Base-by-base conservation (phyloP, 1,140 invertebrate species). In the Hyles vespertilio region DNA sequence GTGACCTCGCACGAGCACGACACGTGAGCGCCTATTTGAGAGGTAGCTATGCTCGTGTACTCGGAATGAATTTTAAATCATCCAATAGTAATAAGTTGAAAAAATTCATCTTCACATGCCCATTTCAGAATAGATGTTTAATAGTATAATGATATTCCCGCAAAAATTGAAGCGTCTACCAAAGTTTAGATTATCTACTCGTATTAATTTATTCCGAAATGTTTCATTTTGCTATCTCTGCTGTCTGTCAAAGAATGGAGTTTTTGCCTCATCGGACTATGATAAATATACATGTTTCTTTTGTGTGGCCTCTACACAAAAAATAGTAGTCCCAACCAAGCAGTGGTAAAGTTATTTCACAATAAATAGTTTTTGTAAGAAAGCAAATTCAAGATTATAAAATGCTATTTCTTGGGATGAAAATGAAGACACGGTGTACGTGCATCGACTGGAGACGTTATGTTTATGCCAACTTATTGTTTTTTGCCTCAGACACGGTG, bases 1-100 rank as follows among this genome's bases (percentile, higher is more conserved):
- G 34, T 60, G 63, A 72, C 63, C 67, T 67, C 65, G 65, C 70
- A 71, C 72, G 71, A 73, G 71, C 56, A 56, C 22, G 58, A 49
- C 65, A 68, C 71, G 68, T 73, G 68, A 68, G 61, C 52, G 22
- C 22, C 11, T 56, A 52, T 48, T 59, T 50, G 36, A 12, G 34
- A 36, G 33, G 11, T 48, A 60, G 22, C 40, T 43, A 33, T 33
- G 49, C 32, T 62, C 56, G 22, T 22, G 22, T 22, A 22, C 22
- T 22, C 22, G 22, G 22, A 22, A 22, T 22, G 22, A 1, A 22
- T 22, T 22, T 22, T 22, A 22, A 22, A 22, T 22, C 22, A 22
- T 22, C 22, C 22, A 22, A 22, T 22, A 22, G 2, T 1, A 1
- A 22, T 22, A 22, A 22, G 22, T 22, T 22, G 22, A 22, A 22